phyloP scores from a whole-genome alignment of 1,140 invertebrate species.

The Heliconius himera region DNA sequence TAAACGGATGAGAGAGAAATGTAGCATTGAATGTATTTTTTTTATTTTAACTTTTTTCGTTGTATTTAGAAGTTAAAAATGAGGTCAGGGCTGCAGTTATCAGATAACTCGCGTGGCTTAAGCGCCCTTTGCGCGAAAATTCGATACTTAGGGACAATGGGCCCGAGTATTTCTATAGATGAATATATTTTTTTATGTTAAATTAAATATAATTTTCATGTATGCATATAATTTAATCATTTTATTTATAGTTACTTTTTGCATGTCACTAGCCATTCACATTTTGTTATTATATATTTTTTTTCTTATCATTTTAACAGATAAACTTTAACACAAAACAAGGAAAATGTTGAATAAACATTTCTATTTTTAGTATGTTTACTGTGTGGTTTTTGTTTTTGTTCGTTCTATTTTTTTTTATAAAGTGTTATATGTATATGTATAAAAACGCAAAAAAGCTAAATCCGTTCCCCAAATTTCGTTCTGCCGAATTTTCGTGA shows the following conservation, averaged over 20 bases:
- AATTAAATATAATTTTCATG: not conserved
- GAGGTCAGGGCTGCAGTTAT: slow-evolving; percentile 17
- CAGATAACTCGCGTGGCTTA: slow-evolving; percentile 12
- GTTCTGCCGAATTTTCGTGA: too few species aligned
- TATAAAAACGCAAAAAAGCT: too few species aligned
- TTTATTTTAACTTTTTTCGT: not conserved
- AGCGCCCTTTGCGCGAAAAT: slow-evolving; percentile 10
- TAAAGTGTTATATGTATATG: too few species aligned
- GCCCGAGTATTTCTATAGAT: not conserved
- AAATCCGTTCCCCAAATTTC: too few species aligned
- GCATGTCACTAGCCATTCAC: too few species aligned
- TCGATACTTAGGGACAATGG: slow-evolving; percentile 1
- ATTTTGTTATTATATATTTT: not conserved
- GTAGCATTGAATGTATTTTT: not conserved
- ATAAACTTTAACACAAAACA: not conserved
- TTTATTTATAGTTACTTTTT: not conserved
- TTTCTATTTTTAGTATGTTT: slow-evolving; percentile 1
- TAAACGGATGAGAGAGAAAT: not conserved
- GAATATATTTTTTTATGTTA: not conserved
- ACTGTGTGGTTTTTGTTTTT: not conserved
- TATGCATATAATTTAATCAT: not conserved
- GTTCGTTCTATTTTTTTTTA: too few species aligned
- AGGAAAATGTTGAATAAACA: not conserved
- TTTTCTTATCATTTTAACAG: not conserved
- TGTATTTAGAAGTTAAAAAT: not conserved